phyloP scores from a whole-genome alignment of 2,888 invertebrate genomes.

The Tortricodes alternella region DNA sequence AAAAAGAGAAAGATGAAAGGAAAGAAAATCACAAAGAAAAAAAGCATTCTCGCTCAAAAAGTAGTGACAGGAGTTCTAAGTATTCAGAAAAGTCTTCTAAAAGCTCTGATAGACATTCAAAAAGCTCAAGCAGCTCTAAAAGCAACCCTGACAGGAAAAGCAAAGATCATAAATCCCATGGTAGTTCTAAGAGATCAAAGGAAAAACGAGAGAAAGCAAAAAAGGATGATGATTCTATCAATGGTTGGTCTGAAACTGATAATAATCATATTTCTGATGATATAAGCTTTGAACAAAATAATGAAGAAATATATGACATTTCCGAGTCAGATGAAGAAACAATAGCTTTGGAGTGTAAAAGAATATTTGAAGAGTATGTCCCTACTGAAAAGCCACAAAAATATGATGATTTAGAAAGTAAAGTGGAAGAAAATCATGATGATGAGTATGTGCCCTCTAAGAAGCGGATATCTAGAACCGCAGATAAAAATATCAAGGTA shows the following conservation, averaged over 20 bases:
- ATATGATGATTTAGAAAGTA: conserved; percentile 48
- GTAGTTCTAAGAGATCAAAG: conserved; percentile 54
- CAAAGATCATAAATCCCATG: conserved; percentile 49
- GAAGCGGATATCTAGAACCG: conserved; percentile 89
- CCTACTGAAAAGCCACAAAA: conserved; percentile 61
- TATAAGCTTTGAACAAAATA: conserved; percentile 42
- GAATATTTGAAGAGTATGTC: conserved; percentile 92
- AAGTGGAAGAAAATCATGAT: conserved; percentile 49
- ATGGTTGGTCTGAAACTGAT: conserved; percentile 52
- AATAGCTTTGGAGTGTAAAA: conserved; percentile 91
- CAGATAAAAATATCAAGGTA: conserved; percentile 73
- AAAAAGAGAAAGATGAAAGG: conserved; percentile 47
- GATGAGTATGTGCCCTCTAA: conserved; percentile 78
- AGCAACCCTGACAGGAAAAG: conserved; percentile 51
- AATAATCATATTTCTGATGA: conserved; percentile 45
- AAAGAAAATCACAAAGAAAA: conserved; percentile 33
- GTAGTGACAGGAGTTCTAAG: conserved; percentile 44
- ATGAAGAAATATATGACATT: conserved; percentile 58
- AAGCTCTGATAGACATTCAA: conserved; percentile 47
- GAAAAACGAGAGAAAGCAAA: conserved; percentile 46
- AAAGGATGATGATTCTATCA: conserved; percentile 38
- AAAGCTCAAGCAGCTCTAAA: conserved; percentile 49
- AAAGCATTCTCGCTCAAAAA: conserved; percentile 46
- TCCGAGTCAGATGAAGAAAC: conserved; percentile 86
- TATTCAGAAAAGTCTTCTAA: conserved; percentile 42